These are phyloP conservation scores for Trichogramma evanescens DNA, from an alignment of 2,888 invertebrate genomes.

Conservation along the genomic window DNA sequence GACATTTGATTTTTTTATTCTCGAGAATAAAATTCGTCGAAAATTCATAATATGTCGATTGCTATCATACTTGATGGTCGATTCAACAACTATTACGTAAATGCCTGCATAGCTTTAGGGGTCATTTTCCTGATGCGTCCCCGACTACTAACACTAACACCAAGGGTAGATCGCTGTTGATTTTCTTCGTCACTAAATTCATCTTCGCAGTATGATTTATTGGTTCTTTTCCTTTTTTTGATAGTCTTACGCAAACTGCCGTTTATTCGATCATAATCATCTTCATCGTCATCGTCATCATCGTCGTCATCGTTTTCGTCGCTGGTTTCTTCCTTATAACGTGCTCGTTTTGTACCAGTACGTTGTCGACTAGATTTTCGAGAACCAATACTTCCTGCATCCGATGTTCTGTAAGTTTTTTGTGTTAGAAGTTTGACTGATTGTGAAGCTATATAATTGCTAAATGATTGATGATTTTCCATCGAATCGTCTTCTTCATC, in stretches of 20 bases:
- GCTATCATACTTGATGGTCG: too few relatives aligned
- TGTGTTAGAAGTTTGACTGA: background rate
- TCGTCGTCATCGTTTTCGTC: slow-evolving; percentile 27
- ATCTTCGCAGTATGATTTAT: slow-evolving; percentile 44
- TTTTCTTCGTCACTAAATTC: slow-evolving; percentile 42
- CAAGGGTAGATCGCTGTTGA: slow-evolving; percentile 26
- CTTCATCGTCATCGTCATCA: slow-evolving; percentile 21
- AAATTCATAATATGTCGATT: too few relatives aligned
- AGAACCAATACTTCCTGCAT: slow-evolving; percentile 7
- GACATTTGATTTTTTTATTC: too few relatives aligned
- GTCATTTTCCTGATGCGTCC: slow-evolving; percentile 80
- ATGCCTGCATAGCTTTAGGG: slow-evolving; percentile 54
- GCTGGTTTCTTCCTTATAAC: slow-evolving; percentile 42
- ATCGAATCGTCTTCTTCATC: slow-evolving; percentile 22
- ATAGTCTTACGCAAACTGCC: slow-evolving; percentile 27
- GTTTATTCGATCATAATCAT: slow-evolving; percentile 29
- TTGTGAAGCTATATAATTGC: background rate
- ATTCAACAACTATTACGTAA: slow-evolving; percentile 4
- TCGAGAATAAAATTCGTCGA: too few relatives aligned
- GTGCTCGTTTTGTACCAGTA: slow-evolving; percentile 35
- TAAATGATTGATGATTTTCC: slow-evolving; percentile 14
- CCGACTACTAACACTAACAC: slow-evolving; percentile 65
- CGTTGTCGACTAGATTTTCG: slow-evolving; percentile 4
- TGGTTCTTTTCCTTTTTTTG: slow-evolving; percentile 37
- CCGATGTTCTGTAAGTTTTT: slow-evolving; percentile 9